Percentiles rank a stretch among this genome's conserved stretches.
Conservation (phyloP, 2,888 invertebrate genomes). For the Busseola fusca region DNA sequence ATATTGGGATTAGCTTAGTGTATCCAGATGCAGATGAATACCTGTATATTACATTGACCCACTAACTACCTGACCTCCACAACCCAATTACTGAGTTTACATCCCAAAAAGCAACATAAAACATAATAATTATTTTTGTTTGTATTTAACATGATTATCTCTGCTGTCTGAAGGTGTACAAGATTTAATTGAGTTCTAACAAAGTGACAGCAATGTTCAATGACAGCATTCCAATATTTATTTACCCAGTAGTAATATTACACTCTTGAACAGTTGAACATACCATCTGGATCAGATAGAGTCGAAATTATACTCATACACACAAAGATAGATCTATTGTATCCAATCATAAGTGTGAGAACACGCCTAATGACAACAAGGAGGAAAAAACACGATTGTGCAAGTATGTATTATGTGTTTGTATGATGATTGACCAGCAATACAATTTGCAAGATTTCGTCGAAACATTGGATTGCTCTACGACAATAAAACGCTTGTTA, state of each 20-base stretch:
- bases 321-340: conserved; percentile 20
- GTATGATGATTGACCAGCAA: neutral
- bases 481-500: neutral
- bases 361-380: conserved; percentile 41
- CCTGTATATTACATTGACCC: neutral
- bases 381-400: conserved; percentile 29
- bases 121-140: neutral
- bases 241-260: neutral
- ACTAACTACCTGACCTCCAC: neutral
- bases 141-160: neutral
- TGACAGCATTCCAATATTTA: conserved; percentile 2
- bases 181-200: neutral
- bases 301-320: conserved; percentile 7
- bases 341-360: conserved; percentile 21
- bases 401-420: neutral
- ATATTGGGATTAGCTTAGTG: neutral
- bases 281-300: neutral
- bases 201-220: neutral
- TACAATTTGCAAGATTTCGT: neutral
- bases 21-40: neutral
- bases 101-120: neutral
- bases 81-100: neutral
- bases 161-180: neutral
- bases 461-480: neutral
- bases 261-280: neutral